Conservation (phyloP, 2,797 vertebrate genomes). For the Chromis chromis region DNA sequence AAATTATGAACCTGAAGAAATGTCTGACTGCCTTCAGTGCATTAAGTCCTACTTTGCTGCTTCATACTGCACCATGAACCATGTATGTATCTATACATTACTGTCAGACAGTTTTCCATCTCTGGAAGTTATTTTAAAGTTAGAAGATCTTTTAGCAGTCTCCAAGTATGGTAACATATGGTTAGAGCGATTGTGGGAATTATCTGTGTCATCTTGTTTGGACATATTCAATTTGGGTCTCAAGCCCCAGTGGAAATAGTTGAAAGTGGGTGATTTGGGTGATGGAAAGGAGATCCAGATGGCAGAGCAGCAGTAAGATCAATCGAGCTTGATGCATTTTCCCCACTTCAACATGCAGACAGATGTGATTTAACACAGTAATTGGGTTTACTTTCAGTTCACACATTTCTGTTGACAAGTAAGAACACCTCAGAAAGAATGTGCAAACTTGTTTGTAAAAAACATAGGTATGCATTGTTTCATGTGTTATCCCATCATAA, state of each 20-base stretch:
- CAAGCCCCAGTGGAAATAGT: conserved; percentile 83
- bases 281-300: conserved; percentile 82
- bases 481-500: conserved; percentile 12
- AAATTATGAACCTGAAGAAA: conserved; percentile 40
- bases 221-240: conserved; percentile 90
- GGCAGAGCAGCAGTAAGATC: conserved; percentile 81
- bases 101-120: conserved; percentile 50
- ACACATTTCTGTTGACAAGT: conserved; percentile 71
- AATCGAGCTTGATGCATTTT: conserved; percentile 77
- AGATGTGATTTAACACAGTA: conserved; percentile 80
- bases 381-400: conserved; percentile 75
- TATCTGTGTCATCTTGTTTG: conserved; percentile 89
- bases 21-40: conserved; percentile 22
- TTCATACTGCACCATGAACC: conserved; percentile 23
- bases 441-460: conserved; percentile 39
- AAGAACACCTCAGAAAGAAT: conserved; percentile 56
- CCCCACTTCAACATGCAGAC: conserved; percentile 74
- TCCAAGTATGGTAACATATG: conserved; percentile 89
- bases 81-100: conserved; percentile 60
- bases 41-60: conserved; percentile 24
- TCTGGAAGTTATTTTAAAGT: conserved; percentile 86
- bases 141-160: conserved; percentile 79
- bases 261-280: conserved; percentile 83
- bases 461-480: conserved; percentile 31
- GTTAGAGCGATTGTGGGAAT: conserved; percentile 88